A percentile compares a stretch with the other conserved stretches of the same genome.
Conservation (phyloP, 2,113 vertebrate species). For the Aythya baeri region DNA sequence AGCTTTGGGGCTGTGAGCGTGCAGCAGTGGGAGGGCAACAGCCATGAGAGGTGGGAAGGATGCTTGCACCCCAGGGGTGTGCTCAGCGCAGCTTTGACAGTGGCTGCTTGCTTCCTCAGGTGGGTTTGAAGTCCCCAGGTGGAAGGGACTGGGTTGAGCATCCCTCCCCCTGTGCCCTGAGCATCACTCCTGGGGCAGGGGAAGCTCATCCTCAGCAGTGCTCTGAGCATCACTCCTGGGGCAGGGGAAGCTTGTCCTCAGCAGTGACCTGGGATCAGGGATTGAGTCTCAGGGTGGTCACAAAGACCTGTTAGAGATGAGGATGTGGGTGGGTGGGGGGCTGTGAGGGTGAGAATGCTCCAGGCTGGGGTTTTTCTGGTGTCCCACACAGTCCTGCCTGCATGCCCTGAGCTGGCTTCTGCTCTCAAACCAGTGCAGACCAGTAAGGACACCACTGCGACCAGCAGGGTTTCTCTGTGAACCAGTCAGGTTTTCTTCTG, state of each 20-base stretch:
- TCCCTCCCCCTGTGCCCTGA: neutral
- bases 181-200: neutral
- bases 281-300: neutral
- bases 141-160: neutral
- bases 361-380: neutral
- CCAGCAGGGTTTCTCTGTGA: rapidly evolving
- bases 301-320: rapidly evolving
- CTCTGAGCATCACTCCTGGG: neutral
- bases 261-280: neutral
- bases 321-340: neutral
- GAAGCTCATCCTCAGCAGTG: neutral
- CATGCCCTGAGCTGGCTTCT: neutral
- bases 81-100: neutral
- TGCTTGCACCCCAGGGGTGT: rapidly evolving
- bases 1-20: neutral
- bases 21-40: neutral
- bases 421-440: neutral
- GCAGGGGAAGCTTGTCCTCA: neutral
- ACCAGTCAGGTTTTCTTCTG: neutral
- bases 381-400: neutral
- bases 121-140: neutral
- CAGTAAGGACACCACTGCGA: neutral
- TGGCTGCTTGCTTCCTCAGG: neutral
- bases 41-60: neutral
- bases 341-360: neutral